These are phyloP conservation scores for Typhlichthys eigenmanni DNA, from an alignment of 2,797 vertebrate genomes.

Conservation along the genomic window DNA sequence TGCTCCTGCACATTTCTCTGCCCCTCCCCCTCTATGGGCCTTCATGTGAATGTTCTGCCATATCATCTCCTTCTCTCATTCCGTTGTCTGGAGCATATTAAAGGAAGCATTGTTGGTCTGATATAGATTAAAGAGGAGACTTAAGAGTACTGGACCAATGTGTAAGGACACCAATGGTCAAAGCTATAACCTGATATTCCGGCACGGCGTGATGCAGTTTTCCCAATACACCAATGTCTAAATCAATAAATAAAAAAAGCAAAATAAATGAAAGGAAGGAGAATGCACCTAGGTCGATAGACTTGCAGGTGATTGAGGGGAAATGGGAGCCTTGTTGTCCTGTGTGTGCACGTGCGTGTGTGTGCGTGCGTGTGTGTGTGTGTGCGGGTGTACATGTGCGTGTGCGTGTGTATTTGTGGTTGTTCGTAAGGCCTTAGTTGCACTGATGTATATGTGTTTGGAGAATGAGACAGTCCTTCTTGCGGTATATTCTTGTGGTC, in stretches of 20 bases:
- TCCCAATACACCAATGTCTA: constrained; percentile 55
- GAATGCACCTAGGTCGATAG: constrained; percentile 66
- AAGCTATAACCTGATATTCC: constrained; percentile 60
- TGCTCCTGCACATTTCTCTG: no score
- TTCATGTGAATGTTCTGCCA: constrained; percentile 32
- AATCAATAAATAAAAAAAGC: constrained; percentile 67
- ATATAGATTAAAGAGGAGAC: constrained; percentile 8
- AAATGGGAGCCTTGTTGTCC: constrained; percentile 45
- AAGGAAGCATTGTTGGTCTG: constrained; percentile 21
- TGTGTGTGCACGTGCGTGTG: constrained; percentile 2
- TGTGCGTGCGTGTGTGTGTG: constrained; percentile 15
- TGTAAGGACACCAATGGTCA: constrained; percentile 53
- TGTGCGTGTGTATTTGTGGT: constrained; percentile 28
- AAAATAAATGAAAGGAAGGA: constrained; percentile 67
- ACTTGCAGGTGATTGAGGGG: constrained; percentile 64
- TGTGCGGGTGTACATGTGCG: constrained; percentile 25
- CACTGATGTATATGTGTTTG: constrained; percentile 19
- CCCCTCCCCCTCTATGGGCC: no score
- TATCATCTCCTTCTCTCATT: constrained; percentile 9
- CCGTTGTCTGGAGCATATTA: constrained; percentile 42
- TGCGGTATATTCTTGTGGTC: constrained; percentile 37
- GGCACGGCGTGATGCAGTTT: constrained; percentile 42
- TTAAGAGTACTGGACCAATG: constrained; percentile 17
- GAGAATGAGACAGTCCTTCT: constrained; percentile 44
- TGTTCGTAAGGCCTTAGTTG: constrained; percentile 20